Evolutionary conservation across 2,797 vertebrate genomes (phyloP).

Genomic region (Chloroceryle inda): DNA sequence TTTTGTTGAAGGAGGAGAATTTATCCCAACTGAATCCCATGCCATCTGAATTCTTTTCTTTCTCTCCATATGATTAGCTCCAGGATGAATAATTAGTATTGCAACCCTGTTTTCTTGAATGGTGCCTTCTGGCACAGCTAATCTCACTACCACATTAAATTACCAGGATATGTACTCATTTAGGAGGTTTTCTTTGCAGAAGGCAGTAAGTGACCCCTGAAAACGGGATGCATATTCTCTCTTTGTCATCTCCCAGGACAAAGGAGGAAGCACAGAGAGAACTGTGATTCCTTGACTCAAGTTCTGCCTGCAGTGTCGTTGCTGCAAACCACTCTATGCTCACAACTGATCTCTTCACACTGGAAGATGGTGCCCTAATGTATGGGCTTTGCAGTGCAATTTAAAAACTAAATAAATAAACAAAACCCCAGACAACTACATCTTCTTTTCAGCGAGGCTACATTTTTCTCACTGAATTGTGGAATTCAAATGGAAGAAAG

Average conservation of each 20-base stretch:
- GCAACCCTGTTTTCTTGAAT: neutral
- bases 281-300: neutral
- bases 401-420: neutral
- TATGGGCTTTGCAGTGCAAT: neutral
- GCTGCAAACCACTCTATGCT: neutral
- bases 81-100: neutral
- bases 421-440: fast-evolving
- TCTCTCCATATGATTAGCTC: neutral
- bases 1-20: neutral
- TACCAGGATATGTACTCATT: no score
- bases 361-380: neutral
- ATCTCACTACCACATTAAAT: neutral
- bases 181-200: neutral
- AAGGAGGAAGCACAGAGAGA: neutral
- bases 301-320: neutral
- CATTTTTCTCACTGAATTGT: neutral
- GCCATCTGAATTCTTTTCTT: neutral
- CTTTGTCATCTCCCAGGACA: neutral
- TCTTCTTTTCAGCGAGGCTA: neutral
- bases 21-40: neutral
- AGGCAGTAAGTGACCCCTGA: neutral
- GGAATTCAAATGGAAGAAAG: neutral
- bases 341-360: neutral
- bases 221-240: neutral
- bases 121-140: neutral